These are phyloP conservation scores for Procambarus clarkii DNA, from an alignment of 1,140 invertebrate species.

Conservation along the genomic window DNA sequence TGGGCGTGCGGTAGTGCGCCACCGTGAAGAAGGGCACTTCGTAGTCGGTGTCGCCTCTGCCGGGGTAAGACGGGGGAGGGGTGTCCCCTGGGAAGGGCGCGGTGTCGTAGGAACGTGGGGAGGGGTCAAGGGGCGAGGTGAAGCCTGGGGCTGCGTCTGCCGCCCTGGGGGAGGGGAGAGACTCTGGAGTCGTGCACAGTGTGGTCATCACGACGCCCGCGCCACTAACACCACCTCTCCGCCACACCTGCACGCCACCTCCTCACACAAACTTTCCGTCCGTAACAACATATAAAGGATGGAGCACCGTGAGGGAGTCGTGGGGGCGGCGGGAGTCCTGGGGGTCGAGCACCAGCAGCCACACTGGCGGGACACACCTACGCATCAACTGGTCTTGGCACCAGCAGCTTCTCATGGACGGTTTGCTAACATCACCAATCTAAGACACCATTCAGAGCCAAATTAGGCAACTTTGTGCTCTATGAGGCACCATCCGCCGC, in stretches of 20 bases:
- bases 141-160: conserved; percentile 58
- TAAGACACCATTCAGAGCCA: background rate
- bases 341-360: background rate
- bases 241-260: conserved; percentile 14
- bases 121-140: conserved; percentile 35
- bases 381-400: background rate
- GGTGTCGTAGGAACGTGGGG: conserved; percentile 42
- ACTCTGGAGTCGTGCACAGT: conserved; percentile 60
- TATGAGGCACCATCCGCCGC: background rate
- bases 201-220: conserved; percentile 55
- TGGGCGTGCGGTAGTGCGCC: conserved; percentile 68
- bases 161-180: conserved; percentile 57
- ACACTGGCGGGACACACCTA: background rate
- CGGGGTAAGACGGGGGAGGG: conserved; percentile 30
- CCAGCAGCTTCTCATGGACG: conserved; percentile 30
- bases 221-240: conserved; percentile 21
- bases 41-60: conserved; percentile 52
- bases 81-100: conserved; percentile 46
- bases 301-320: background rate
- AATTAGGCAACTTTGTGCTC: background rate
- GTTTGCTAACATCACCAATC: conserved; percentile 24
- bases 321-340: background rate
- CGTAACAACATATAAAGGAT: conserved; percentile 45
- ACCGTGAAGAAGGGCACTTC: conserved; percentile 71
- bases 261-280: conserved; percentile 25